phyloP scores from a whole-genome alignment of 2,113 vertebrate species.

The Bos taurus region DNA sequence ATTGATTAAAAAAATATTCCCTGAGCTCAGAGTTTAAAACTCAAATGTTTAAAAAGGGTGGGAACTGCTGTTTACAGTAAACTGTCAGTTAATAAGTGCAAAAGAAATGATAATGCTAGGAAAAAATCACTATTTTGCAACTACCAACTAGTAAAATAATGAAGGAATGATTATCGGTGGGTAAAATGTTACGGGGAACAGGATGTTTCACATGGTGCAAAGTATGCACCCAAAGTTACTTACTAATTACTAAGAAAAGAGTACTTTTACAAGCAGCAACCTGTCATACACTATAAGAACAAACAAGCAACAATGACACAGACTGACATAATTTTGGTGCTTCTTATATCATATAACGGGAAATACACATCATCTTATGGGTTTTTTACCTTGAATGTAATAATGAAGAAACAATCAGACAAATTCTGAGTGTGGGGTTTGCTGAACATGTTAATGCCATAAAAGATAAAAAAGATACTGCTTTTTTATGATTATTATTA shows the following conservation, averaged over 20 bases:
- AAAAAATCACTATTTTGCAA: not conserved
- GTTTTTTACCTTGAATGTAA: not conserved
- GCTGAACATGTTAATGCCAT: not conserved
- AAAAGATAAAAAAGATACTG: not conserved
- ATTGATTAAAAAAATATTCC: not conserved
- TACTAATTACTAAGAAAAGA: not conserved
- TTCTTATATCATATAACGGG: not conserved
- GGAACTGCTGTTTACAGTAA: not conserved
- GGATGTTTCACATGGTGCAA: not conserved
- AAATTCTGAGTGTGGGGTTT: not conserved
- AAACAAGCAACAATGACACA: not conserved
- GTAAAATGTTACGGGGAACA: not conserved
- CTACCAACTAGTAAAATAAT: not conserved
- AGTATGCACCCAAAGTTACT: not conserved
- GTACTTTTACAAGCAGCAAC: not conserved
- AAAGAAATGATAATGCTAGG: not conserved
- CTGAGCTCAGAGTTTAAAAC: not conserved
- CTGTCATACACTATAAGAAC: not conserved
- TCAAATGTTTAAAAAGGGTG: not conserved
- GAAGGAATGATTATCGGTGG: not conserved
- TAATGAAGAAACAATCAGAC: not conserved
- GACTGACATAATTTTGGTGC: not conserved
- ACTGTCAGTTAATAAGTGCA: not conserved
- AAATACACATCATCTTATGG: not conserved
- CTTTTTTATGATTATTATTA: not conserved